Evolutionary conservation across 53 echinoderm and acorn worm genomes (phyloP).

Genomic region (Echinometra lucunter): DNA sequence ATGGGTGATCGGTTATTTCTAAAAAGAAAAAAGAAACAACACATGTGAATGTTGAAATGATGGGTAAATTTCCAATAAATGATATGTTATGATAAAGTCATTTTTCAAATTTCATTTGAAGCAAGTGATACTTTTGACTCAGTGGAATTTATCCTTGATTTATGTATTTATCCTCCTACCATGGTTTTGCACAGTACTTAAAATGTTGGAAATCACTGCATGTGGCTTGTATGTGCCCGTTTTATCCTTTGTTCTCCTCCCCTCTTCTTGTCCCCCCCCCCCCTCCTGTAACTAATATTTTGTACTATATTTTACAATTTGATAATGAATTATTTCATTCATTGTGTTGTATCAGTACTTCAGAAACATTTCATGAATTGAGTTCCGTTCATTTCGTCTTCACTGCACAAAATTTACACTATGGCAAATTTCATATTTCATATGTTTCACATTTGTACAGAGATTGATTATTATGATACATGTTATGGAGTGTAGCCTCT

Average conservation of each 20-base stretch:
- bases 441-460: not conserved
- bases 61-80: not conserved
- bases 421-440: not conserved
- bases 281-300: not conserved
- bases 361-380: not conserved
- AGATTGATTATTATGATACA: not conserved
- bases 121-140: not conserved
- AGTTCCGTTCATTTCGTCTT: not conserved
- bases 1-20: not conserved
- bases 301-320: not conserved
- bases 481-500: not conserved
- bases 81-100: not conserved
- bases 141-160: not conserved
- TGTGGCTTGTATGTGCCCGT: not conserved
- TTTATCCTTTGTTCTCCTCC: too few relatives aligned
- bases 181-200: not conserved
- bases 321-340: slow-evolving; percentile 16
- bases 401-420: slow-evolving; percentile 15
- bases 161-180: not conserved
- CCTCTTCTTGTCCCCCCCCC: too few relatives aligned
- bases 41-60: too few relatives aligned
- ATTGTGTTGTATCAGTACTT: slow-evolving; percentile 17
- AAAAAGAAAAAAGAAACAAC: not conserved
- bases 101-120: not conserved
- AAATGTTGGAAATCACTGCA: not conserved